Percentiles rank a stretch among this genome's conserved stretches.
These are phyloP conservation scores for Ianthella basta DNA, from an alignment of 37 sponge, comb jelly and placozoan genomes.

Conservation along the genomic window DNA sequence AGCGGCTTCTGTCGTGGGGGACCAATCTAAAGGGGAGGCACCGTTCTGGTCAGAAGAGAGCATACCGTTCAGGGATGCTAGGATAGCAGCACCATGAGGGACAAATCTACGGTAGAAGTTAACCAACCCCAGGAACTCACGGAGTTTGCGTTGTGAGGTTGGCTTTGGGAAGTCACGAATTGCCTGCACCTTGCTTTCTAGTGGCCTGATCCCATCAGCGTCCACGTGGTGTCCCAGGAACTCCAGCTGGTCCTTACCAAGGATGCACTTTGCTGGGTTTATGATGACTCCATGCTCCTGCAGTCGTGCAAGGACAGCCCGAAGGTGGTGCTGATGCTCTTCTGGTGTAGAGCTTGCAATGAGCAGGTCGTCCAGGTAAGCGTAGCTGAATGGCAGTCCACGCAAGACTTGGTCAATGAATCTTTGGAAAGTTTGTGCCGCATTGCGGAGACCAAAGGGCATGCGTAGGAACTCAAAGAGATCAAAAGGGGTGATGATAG, in stretches of 20 bases:
- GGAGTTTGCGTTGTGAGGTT: conserved; percentile 40
- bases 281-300: conserved; percentile 24
- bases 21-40: background rate
- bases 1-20: background rate
- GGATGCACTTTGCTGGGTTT: conserved; percentile 19
- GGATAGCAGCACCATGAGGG: conserved; percentile 32
- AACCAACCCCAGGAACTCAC: conserved; percentile 40
- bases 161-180: conserved; percentile 45
- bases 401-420: conserved; percentile 63
- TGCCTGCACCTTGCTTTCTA: conserved; percentile 23
- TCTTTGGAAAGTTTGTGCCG: conserved; percentile 65
- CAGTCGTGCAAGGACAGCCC: conserved; percentile 10
- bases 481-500: conserved; percentile 67
- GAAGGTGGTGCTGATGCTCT: conserved; percentile 26
- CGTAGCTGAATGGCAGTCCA: conserved; percentile 52
- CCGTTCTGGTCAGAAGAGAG: conserved; percentile 13
- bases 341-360: conserved; percentile 28
- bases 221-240: conserved; percentile 61
- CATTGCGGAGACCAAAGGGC: conserved; percentile 66
- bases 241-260: conserved; percentile 12
- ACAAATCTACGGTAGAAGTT: conserved; percentile 56
- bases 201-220: conserved; percentile 29
- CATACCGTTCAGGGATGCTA: conserved; percentile 38
- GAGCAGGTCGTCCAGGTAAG: conserved; percentile 58
- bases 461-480: conserved; percentile 62